These are phyloP conservation scores for Dolichotis patagonum DNA, from an alignment of 2,113 vertebrate genomes.

Conservation along the genomic window DNA sequence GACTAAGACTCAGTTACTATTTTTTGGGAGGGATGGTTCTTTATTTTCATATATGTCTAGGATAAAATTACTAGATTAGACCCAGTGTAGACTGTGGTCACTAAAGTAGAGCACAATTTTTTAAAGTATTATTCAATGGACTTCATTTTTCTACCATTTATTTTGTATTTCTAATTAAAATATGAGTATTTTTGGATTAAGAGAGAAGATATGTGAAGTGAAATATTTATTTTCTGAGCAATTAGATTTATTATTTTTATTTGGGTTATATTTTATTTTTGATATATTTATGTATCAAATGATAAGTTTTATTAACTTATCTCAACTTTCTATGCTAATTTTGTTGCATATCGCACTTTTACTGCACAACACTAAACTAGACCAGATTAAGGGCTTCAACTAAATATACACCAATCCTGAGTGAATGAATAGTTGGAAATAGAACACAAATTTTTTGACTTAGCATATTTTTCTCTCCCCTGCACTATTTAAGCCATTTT, in stretches of 20 bases:
- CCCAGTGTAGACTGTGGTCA: not conserved
- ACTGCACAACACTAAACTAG: not conserved
- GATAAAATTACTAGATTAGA: not conserved
- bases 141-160: constrained; percentile 54
- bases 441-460: not conserved
- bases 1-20: not conserved
- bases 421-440: not conserved
- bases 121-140: constrained; percentile 55
- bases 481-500: not conserved
- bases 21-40: not conserved
- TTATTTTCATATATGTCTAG: not conserved
- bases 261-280: not conserved
- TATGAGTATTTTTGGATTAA: constrained; percentile 45
- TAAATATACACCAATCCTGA: not conserved
- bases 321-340: not conserved
- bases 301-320: not conserved
- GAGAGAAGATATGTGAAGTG: not conserved
- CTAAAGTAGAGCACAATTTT: not conserved
- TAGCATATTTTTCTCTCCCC: not conserved
- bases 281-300: not conserved
- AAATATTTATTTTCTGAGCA: constrained; percentile 23
- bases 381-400: not conserved
- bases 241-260: not conserved
- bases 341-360: not conserved
- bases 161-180: constrained; percentile 69